phyloP scores from a whole-genome alignment of 2,797 vertebrate species.

The Myoxocephalus aenaeus region DNA sequence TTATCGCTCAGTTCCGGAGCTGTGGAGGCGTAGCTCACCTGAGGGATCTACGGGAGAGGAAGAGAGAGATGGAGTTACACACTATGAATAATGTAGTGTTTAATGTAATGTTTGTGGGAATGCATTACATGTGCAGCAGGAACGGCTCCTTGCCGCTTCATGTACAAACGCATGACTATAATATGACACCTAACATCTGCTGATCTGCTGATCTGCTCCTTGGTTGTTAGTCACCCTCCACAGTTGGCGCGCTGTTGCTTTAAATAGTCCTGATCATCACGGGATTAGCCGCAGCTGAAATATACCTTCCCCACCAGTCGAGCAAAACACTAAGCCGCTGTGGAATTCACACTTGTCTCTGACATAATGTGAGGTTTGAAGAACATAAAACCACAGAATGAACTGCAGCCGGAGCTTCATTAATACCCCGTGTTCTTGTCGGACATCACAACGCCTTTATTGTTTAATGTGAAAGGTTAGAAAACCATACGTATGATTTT shows the following conservation, averaged over 20 bases:
- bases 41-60: slow-evolving; percentile 87
- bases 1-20: slow-evolving; percentile 96
- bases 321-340: slow-evolving; percentile 53
- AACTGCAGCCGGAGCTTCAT: slow-evolving; percentile 29
- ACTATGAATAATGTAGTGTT: neutral
- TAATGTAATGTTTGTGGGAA: slow-evolving; percentile 2
- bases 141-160: slow-evolving; percentile 12
- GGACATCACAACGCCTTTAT: slow-evolving; percentile 29
- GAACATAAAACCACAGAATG: slow-evolving; percentile 36
- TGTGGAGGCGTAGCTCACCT: slow-evolving; percentile 97
- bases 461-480: slow-evolving; percentile 5
- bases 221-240: slow-evolving; percentile 31
- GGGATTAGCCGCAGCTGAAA: slow-evolving; percentile 40
- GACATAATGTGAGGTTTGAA: slow-evolving; percentile 42
- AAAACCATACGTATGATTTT: slow-evolving; percentile 6
- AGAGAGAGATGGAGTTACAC: slow-evolving; percentile 13
- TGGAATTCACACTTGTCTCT: slow-evolving; percentile 55
- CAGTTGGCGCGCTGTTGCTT: slow-evolving; percentile 43
- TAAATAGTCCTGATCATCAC: slow-evolving; percentile 65
- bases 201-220: slow-evolving; percentile 53
- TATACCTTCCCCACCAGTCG: slow-evolving; percentile 57
- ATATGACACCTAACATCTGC: slow-evolving; percentile 61
- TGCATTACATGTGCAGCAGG: slow-evolving; percentile 10
- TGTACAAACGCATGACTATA: slow-evolving; percentile 26
- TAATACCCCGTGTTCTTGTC: slow-evolving; percentile 35